Conservation (phyloP, 2,113 vertebrate species). For the Theristicus caerulescens region DNA sequence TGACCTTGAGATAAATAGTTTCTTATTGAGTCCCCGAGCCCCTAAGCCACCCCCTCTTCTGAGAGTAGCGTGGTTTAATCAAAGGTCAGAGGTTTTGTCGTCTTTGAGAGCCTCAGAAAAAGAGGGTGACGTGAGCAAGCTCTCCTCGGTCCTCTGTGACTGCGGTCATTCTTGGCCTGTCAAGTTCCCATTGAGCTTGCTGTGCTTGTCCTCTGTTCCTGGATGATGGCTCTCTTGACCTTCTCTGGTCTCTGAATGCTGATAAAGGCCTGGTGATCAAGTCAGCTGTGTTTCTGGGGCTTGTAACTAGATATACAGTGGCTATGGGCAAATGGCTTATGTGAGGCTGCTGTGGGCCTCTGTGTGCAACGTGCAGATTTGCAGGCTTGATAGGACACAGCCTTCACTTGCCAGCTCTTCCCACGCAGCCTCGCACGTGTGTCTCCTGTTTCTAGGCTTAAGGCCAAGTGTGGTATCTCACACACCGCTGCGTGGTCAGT, state of each 20-base stretch:
- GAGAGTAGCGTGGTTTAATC: not conserved
- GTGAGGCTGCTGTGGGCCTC: not conserved
- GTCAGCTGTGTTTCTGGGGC: not conserved
- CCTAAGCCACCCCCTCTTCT: not conserved
- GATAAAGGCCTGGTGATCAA: not conserved
- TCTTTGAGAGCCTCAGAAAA: not conserved
- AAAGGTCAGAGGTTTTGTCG: slow-evolving; percentile 46
- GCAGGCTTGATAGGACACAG: not conserved
- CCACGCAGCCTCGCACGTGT: not conserved
- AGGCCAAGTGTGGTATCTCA: not conserved
- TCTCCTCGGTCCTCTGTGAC: not conserved
- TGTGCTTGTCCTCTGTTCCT: not conserved
- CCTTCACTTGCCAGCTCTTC: not conserved
- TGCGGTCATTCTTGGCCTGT: slow-evolving; percentile 30
- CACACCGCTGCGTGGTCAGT: not conserved
- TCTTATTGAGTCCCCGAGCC: not conserved
- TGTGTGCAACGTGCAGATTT: not conserved
- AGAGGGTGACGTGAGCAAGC: not conserved
- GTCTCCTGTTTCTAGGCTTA: slow-evolving; percentile 8
- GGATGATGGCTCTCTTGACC: slow-evolving; percentile 45
- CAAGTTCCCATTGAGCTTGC: not conserved
- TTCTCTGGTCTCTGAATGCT: slow-evolving; percentile 27
- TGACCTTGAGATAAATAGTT: slow-evolving; percentile 51
- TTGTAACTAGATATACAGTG: not conserved
- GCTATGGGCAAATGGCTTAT: not conserved